Base-by-base conservation (phyloP, 2,888 invertebrate genomes). In the Aethes cnicana region DNA sequence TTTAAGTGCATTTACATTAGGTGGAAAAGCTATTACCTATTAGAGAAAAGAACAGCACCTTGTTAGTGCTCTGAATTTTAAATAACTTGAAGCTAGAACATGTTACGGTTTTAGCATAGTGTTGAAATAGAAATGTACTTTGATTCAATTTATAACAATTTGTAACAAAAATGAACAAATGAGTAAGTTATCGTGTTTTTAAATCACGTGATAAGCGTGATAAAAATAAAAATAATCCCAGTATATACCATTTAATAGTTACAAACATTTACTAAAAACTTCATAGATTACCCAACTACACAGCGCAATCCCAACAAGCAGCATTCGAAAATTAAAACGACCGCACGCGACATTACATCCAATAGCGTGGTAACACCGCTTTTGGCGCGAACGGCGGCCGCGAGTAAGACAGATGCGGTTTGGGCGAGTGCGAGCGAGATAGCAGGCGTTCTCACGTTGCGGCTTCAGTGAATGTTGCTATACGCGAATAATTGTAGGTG, bases 291-390 rank as follows among this genome's bases (percentile, higher is more conserved):
- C 59, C 64, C 62, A 63, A 73, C 74, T 71, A 69, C 72, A 76
- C 79, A 72, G 72, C n/a, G n/a, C 74, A 74, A 81, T 81, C 78
- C 74, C 72, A 72, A 78, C 78, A 82, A 81, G 82, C 82, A 81
- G 73, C 85, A 83, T 85, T 85, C 84, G 77, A 79, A 85, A 85
- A 86, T 84, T 84, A 85, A 87, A 86, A 84, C 80, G 72, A 77
- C 77, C 80, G 75, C 77, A 74, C 72, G 74, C 79, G 77, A 78
- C 80, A 77, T 72, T 73, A 63, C 68, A 25, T 46, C 39, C 64
- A 55, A 62, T 69, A 72, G 65, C 73, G 72, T 70, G 65, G 68
- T 67, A 66, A 77, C 80, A 76, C 72, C 68, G 70, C 77, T 78
- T 80, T 82, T 77, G 75, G 80, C 76, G 74, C 76, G 74, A 74